Percentiles rank a stretch among this genome's conserved stretches.
phyloP scores from a whole-genome alignment of 2,113 vertebrate genomes.

The Mormyrus iriodes region DNA sequence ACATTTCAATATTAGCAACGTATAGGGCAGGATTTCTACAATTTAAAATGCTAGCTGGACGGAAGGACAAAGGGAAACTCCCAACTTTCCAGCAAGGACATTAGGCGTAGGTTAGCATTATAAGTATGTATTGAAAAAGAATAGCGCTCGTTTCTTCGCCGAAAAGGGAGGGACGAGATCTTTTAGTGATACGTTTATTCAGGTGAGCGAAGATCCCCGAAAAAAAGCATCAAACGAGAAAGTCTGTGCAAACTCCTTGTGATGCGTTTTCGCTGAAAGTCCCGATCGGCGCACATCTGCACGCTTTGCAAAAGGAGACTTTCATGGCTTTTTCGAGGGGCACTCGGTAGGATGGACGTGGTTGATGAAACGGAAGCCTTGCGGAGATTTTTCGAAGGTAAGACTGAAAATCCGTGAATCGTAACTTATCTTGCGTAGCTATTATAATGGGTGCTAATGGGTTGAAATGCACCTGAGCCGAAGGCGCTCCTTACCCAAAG shows the following conservation, averaged over 20 bases:
- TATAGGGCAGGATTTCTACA: not conserved
- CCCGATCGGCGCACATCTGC: constrained; percentile 40
- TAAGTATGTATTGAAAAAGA: constrained; percentile 2
- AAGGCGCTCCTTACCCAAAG: not conserved
- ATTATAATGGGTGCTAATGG: not conserved
- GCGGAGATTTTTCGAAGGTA: constrained; percentile 98
- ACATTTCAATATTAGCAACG: constrained; percentile 10
- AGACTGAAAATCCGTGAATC: constrained; percentile 26
- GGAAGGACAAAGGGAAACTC: constrained; percentile 15
- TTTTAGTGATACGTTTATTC: not conserved
- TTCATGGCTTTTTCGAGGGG: constrained; percentile 69
- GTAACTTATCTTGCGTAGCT: not conserved
- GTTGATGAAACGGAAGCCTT: constrained; percentile 97
- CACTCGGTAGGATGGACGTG: constrained; percentile 86
- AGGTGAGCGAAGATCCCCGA: constrained; percentile 22
- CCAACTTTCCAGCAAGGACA: not conserved
- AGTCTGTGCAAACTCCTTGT: constrained; percentile 30
- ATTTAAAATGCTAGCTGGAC: not conserved
- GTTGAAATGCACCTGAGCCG: constrained; percentile 10
- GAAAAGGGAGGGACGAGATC: not conserved
- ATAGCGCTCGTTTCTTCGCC: not conserved
- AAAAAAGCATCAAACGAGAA: constrained; percentile 20
- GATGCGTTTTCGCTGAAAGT: constrained; percentile 52
- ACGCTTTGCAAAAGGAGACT: constrained; percentile 49
- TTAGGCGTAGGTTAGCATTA: not conserved